Evolutionary conservation across 1,140 invertebrate species (phyloP).

Genomic region (Aethina tumida): DNA sequence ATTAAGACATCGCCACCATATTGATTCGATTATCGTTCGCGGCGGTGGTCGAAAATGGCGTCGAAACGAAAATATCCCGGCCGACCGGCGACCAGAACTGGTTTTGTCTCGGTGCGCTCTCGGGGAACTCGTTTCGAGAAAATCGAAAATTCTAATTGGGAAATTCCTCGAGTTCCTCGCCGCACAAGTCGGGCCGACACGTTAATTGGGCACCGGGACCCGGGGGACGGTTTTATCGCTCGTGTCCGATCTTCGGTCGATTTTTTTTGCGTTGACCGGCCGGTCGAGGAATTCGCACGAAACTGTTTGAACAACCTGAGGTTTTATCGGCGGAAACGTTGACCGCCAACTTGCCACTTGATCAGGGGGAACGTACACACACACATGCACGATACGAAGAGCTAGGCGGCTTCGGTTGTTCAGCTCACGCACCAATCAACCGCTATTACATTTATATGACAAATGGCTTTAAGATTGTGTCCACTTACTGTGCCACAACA

Average conservation of each 20-base stretch:
- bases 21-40: too few species aligned
- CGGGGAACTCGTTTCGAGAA: too few species aligned
- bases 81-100: too few species aligned
- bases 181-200: slow-evolving; percentile 9
- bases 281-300: slow-evolving; percentile 10
- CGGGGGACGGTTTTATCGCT: neutral
- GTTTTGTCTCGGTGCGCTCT: too few species aligned
- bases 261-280: slow-evolving; percentile 1
- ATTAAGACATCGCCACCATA: too few species aligned
- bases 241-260: neutral
- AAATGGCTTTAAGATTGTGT: neutral
- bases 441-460: too few species aligned
- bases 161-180: slow-evolving; percentile 2
- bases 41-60: too few species aligned
- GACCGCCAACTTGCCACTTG: slow-evolving; percentile 7
- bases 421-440: slow-evolving; percentile 16
- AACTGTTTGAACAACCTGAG: slow-evolving; percentile 13
- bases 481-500: neutral
- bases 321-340: slow-evolving; percentile 17
- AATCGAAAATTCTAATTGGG: too few species aligned
- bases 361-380: slow-evolving; percentile 15
- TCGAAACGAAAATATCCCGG: too few species aligned
- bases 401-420: too few species aligned
- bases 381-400: too few species aligned
- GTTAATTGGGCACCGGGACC: neutral